Evolutionary conservation across 2,113 vertebrate species (phyloP).

Genomic region (Catharus minimus): DNA sequence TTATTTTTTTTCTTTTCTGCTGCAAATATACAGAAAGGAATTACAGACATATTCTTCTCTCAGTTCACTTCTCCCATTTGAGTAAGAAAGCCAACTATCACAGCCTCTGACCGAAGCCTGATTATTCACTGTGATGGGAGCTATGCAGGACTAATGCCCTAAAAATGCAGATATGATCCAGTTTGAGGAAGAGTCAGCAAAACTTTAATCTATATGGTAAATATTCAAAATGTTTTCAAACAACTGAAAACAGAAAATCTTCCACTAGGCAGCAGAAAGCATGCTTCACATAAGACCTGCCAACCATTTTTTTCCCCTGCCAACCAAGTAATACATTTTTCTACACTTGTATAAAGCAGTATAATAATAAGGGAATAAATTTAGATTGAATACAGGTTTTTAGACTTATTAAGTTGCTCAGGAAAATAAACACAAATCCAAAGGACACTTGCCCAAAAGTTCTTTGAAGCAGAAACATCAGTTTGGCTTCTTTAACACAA

Average conservation of each 20-base stretch:
- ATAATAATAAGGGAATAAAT: not conserved
- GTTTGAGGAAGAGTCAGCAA: not conserved
- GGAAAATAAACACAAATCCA: not conserved
- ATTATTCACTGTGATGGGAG: not conserved
- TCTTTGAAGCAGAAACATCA: not conserved
- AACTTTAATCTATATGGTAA: not conserved
- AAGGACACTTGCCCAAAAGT: not conserved
- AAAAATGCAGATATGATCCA: not conserved
- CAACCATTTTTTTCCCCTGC: not conserved
- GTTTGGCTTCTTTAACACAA: not conserved
- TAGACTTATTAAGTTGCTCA: not conserved
- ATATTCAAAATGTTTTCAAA: not conserved
- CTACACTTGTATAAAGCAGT: not conserved
- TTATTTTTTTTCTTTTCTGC: not conserved
- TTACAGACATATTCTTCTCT: not conserved
- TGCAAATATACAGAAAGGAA: not conserved
- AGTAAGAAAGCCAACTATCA: not conserved
- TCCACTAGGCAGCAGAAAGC: not conserved
- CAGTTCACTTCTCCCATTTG: not conserved
- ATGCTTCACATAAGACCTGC: accelerated
- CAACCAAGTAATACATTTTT: not conserved
- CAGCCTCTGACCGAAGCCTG: not conserved
- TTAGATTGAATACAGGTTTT: not conserved
- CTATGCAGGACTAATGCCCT: not conserved
- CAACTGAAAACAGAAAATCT: not conserved